A percentile compares a stretch with the other conserved stretches of the same genome.
These are phyloP conservation scores for Halocaridina rubra DNA, from an alignment of 2,888 invertebrate genomes.

Conservation along the genomic window DNA sequence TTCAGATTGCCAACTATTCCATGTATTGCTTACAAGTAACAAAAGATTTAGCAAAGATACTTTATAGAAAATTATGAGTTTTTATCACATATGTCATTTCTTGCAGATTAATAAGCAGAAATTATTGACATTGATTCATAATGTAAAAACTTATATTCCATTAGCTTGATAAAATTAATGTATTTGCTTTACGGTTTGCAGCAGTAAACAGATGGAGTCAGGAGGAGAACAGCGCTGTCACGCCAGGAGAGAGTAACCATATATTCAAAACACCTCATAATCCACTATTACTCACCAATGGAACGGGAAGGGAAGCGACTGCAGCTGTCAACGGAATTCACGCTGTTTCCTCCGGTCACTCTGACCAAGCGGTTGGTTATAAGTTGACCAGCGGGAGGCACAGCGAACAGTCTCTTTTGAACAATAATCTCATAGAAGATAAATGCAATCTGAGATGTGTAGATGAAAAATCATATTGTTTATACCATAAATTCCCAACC, in stretches of 20 bases:
- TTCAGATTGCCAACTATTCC: no score
- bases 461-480: conserved; percentile 53
- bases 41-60: no score
- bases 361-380: background rate
- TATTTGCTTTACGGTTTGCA: no score
- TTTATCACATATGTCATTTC: no score
- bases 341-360: conserved; percentile 2
- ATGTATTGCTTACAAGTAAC: no score
- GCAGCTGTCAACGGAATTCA: conserved; percentile 31
- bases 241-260: background rate
- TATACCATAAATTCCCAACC: conserved; percentile 57
- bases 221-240: conserved; percentile 46
- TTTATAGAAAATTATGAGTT: no score
- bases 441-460: conserved; percentile 52
- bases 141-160: no score
- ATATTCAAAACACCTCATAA: background rate
- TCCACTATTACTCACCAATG: conserved; percentile 17
- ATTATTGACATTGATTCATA: no score
- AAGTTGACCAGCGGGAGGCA: conserved; percentile 15
- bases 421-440: conserved; percentile 57
- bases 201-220: conserved; percentile 54
- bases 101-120: no score
- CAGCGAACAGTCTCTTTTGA: conserved; percentile 47
- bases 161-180: no score
- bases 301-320: background rate